These are phyloP conservation scores for Nezara viridula DNA, from an alignment of 2,888 invertebrate genomes.

Conservation along the genomic window DNA sequence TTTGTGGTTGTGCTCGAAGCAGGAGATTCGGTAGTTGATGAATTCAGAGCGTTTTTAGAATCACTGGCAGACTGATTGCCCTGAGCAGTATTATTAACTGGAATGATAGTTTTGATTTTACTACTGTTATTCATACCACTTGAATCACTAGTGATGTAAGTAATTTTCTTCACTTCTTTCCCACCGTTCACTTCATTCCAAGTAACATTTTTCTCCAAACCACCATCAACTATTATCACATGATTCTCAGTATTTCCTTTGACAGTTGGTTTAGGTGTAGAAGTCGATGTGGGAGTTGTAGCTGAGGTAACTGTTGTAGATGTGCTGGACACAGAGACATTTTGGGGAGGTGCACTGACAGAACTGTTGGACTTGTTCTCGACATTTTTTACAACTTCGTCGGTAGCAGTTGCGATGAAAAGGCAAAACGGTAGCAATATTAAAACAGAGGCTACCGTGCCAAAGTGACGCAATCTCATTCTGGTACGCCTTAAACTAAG, in stretches of 20 bases:
- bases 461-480: conserved; percentile 54
- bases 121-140: background rate
- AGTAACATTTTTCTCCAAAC: conserved; percentile 12
- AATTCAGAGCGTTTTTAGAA: conserved; percentile 3
- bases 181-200: too few species aligned
- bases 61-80: background rate
- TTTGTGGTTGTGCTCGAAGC: background rate
- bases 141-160: background rate
- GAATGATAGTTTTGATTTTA: background rate
- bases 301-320: background rate
- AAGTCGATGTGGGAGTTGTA: background rate
- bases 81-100: background rate
- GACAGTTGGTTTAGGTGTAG: background rate
- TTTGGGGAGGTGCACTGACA: background rate
- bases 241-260: conserved; percentile 33
- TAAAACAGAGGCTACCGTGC: background rate
- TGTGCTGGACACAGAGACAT: background rate
- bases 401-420: conserved; percentile 8
- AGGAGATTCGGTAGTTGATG: conserved; percentile 10
- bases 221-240: background rate
- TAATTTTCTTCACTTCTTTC: conserved; percentile 35
- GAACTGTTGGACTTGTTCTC: background rate
- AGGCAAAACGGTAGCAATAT: background rate
- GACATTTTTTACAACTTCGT: background rate
- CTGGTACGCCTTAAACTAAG: background rate